Base-by-base conservation (phyloP, 2,797 vertebrate genomes). In the Myotis pilosus region DNA sequence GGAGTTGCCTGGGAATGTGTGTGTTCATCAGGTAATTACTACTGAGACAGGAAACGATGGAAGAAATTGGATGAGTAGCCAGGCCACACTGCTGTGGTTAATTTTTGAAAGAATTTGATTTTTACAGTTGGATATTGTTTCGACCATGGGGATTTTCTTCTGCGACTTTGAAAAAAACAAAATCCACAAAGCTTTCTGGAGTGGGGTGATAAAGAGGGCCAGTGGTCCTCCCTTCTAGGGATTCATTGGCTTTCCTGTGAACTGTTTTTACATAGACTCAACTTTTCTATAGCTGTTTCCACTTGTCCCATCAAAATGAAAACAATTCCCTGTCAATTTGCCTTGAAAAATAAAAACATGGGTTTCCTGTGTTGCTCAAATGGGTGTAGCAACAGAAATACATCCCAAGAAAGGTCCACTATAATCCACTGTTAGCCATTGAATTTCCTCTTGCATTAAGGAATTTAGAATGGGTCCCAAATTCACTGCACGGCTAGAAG, bases 391-490 rank as follows among this genome's bases (percentile, higher is more conserved):
- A 92, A 76, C 23, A 20, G 44, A 84, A 86, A 41, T 72, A 44
- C 13, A 17, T 28, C 44, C 28, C 41, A 10, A 66, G 62, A 89
- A 53, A 62, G 8, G 60, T 55, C 51, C 53, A 80, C 2, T 3
- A 9, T 23, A 68, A 64, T 85, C 93, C 11, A 68, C 16, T 83
- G 30, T 72, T 53, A 71, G 17, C 7, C 60, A 64, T 51, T 25
- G 11, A 89, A 92, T 92, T 69, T 87, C 16, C 30, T 94, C 36
- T 74, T 92, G 36, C 11, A 51, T 60, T 80, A 64, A 89, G 72
- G 38, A 71, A 47, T 72, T 44, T 79, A 55, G 72, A 17, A 76
- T 55, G 38, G 23, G 6, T 82, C 53, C 57, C 0, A 0, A 68
- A 85, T 74, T 93, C 25, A 13, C 22, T 9, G 38, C 13, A 33